phyloP scores from a whole-genome alignment of 2,888 invertebrate species.

The Neelides folsomi region DNA sequence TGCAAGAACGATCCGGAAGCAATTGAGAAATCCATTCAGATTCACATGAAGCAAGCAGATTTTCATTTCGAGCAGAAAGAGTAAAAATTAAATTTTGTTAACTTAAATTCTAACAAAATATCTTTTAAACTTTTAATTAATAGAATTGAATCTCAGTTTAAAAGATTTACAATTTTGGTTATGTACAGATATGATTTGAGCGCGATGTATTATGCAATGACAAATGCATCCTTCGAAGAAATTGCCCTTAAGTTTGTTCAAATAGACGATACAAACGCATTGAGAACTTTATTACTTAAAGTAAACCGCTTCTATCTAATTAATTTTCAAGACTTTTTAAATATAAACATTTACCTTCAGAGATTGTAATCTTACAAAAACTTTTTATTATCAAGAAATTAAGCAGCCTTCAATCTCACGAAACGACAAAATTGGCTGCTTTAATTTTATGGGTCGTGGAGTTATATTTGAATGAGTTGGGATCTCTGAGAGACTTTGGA shows the following conservation, averaged over 20 bases:
- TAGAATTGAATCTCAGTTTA: neutral
- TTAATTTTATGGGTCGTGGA: conserved; percentile 91
- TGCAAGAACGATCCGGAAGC: conserved; percentile 66
- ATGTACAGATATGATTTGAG: conserved; percentile 54
- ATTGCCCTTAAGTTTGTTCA: conserved; percentile 81
- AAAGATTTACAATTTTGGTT: neutral
- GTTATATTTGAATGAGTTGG: conserved; percentile 75
- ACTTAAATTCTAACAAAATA: conserved; percentile 3
- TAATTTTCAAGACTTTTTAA: too few species aligned
- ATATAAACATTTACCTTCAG: too few species aligned
- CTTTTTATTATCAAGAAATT: conserved; percentile 47
- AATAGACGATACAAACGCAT: conserved; percentile 63
- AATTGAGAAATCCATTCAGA: conserved; percentile 50
- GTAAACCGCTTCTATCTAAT: conserved; percentile 33
- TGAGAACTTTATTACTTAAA: conserved; percentile 73
- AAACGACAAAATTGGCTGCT: conserved; percentile 80
- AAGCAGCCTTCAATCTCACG: conserved; percentile 53
- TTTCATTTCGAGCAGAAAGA: conserved; percentile 61
- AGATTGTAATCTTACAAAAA: neutral
- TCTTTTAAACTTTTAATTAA: neutral
- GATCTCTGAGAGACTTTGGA: conserved; percentile 47
- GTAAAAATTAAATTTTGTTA: conserved; percentile 35
- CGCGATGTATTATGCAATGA: conserved; percentile 77
- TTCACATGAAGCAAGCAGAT: conserved; percentile 78
- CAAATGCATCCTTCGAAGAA: conserved; percentile 84